A percentile compares a stretch with the other conserved stretches of the same genome.
Conservation (phyloP, 2,797 vertebrate species). For the Peromyscus eremicus region DNA sequence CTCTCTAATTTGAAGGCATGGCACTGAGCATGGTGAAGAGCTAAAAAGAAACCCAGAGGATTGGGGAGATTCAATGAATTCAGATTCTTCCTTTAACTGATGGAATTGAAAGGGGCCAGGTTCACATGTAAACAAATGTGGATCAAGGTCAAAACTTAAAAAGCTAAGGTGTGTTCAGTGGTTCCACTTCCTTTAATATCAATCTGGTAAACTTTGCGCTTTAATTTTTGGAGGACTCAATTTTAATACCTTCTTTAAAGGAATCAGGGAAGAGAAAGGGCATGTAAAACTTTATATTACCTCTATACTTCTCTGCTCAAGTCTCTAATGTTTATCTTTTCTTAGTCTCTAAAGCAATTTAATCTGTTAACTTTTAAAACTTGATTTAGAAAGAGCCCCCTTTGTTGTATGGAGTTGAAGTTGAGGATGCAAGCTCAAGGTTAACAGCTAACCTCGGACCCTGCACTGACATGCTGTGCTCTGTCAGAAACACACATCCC, state of each 20-base stretch:
- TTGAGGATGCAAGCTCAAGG: conserved; percentile 36
- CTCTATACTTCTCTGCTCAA: background rate
- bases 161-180: background rate
- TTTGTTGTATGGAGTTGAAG: conserved; percentile 55
- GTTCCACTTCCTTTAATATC: background rate
- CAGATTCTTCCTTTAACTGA: background rate
- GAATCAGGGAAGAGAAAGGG: background rate
- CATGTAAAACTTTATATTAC: background rate
- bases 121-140: background rate
- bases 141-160: background rate
- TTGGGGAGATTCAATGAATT: background rate
- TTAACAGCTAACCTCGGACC: background rate
- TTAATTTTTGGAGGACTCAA: background rate
- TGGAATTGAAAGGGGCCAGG: background rate
- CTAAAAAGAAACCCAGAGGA: background rate
- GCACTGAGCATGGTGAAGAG: background rate
- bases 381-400: background rate
- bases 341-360: background rate
- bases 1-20: background rate
- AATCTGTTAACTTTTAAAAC: conserved; percentile 11
- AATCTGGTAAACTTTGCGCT: background rate
- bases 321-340: background rate
- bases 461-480: conserved; percentile 1
- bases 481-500: conserved; percentile 8
- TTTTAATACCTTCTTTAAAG: background rate